Conservation (phyloP, 2,797 vertebrate species). For the Clarias fuscus region DNA sequence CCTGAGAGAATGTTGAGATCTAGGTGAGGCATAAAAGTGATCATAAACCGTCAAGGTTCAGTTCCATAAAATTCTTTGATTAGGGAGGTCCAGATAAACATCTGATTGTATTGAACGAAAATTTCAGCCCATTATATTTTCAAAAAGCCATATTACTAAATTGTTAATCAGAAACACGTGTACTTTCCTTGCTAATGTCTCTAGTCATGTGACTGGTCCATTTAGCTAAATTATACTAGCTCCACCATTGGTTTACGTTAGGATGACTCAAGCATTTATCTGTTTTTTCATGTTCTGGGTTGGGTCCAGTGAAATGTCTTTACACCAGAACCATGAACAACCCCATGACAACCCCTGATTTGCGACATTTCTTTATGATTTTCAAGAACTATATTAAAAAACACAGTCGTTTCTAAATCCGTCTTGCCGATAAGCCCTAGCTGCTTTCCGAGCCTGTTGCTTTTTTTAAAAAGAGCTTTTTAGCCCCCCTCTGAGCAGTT, state of each 20-base stretch:
- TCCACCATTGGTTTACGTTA: background rate
- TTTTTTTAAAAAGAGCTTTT: slow-evolving; percentile 33
- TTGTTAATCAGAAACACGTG: background rate
- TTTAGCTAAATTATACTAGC: background rate
- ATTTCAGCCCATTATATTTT: background rate
- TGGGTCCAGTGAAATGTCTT: background rate
- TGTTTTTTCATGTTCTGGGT: background rate
- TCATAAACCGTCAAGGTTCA: background rate
- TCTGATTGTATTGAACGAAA: no score
- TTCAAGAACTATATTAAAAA: background rate
- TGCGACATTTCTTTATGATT: background rate
- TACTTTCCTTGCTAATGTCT: background rate
- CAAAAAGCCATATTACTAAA: background rate
- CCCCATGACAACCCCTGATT: background rate
- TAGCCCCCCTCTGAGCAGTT: slow-evolving; percentile 26
- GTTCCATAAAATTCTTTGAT: background rate
- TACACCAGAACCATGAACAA: background rate
- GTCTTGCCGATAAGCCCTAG: slow-evolving; percentile 31
- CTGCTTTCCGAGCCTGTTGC: slow-evolving; percentile 28
- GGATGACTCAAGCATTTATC: background rate
- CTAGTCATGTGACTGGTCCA: background rate
- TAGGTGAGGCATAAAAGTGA: slow-evolving; percentile 21
- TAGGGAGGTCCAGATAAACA: background rate
- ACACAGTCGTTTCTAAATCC: slow-evolving; percentile 9
- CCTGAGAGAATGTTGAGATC: slow-evolving; percentile 24